These are phyloP conservation scores for Nephrotoma flavescens DNA, from an alignment of 2,888 invertebrate species.

Conservation along the genomic window DNA sequence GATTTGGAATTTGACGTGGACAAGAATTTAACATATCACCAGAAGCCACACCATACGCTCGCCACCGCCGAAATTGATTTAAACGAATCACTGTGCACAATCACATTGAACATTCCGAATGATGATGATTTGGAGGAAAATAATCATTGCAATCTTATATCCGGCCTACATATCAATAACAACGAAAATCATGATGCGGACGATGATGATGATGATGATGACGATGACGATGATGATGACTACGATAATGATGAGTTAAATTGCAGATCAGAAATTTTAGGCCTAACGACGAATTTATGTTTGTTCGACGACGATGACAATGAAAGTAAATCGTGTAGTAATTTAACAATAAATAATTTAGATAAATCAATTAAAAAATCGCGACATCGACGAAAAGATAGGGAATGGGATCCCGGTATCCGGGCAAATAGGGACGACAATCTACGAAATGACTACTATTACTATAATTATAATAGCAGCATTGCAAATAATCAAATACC, in stretches of 20 bases:
- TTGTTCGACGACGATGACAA: not conserved
- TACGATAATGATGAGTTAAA: not conserved
- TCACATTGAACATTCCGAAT: not conserved
- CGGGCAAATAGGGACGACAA: not conserved
- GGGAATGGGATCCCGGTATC: constrained; percentile 3
- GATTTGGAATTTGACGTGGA: constrained; percentile 15
- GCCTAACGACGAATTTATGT: not conserved
- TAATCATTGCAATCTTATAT: not conserved
- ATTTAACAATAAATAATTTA: constrained; percentile 7
- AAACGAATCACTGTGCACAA: not conserved
- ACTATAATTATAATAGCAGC: constrained; percentile 10
- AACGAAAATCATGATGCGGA: not conserved
- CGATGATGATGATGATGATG: not conserved
- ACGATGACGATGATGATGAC: not conserved
- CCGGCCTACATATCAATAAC: not conserved
- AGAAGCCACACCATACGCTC: not conserved
- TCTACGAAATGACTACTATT: constrained; percentile 1
- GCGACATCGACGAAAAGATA: constrained; percentile 1
- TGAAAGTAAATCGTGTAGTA: constrained; percentile 8
- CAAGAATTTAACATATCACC: constrained; percentile 6
- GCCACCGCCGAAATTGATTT: not conserved
- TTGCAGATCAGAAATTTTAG: not conserved
- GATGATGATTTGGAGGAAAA: not conserved
- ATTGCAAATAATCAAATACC: constrained; percentile 19
- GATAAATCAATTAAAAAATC: constrained; percentile 6